These are phyloP conservation scores for Tricholauxania praeusta DNA, from an alignment of 2,888 invertebrate species.

Conservation along the genomic window DNA sequence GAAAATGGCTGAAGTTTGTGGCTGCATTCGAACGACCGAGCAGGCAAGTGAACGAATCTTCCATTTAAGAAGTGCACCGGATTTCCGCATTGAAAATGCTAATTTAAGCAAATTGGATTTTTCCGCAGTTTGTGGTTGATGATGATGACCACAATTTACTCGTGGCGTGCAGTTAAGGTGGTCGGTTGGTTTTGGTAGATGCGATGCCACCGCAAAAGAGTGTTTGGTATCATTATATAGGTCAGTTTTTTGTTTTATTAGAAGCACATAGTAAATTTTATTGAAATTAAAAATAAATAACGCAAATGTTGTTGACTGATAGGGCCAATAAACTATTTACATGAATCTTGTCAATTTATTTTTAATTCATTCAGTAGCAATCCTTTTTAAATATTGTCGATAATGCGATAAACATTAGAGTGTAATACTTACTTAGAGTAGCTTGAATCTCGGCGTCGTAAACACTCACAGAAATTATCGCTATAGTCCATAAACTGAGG, in stretches of 20 bases:
- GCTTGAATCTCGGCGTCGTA: too few species aligned
- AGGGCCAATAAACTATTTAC: too few species aligned
- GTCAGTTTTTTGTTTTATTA: not conserved
- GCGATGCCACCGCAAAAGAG: not conserved
- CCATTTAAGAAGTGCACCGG: constrained; percentile 31
- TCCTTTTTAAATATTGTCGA: too few species aligned
- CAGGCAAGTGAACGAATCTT: not conserved
- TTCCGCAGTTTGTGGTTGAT: constrained; percentile 45
- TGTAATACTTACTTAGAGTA: too few species aligned
- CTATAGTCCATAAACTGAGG: too few species aligned
- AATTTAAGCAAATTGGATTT: constrained; percentile 51
- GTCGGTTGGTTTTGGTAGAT: too few species aligned
- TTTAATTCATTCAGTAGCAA: too few species aligned
- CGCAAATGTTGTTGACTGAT: not conserved
- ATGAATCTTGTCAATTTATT: too few species aligned
- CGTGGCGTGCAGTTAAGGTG: too few species aligned
- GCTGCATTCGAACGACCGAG: constrained; percentile 12
- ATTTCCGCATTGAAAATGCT: constrained; percentile 45
- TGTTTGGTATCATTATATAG: not conserved
- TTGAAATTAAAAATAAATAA: constrained; percentile 10
- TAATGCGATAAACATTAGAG: too few species aligned
- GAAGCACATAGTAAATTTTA: not conserved
- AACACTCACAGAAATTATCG: too few species aligned
- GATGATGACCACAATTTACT: constrained; percentile 29
- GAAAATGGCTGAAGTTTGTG: constrained; percentile 46